phyloP scores from a whole-genome alignment of 1,140 invertebrate genomes.

The Panagrolaimus sp. region DNA sequence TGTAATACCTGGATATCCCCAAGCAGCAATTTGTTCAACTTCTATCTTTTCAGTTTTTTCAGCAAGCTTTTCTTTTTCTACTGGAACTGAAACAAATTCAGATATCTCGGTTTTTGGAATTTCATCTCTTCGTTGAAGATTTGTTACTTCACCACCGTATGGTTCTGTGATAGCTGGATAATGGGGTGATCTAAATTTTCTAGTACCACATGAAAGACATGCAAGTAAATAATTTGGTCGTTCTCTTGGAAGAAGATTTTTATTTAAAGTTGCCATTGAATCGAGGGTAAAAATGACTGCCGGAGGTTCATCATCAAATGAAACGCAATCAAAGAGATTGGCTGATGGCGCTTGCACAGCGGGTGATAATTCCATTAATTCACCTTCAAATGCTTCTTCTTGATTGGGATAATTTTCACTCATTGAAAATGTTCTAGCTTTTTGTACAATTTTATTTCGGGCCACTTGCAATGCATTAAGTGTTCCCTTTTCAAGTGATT shows the following conservation, averaged over 20 bases:
- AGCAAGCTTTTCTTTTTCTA: no score
- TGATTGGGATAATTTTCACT: neutral
- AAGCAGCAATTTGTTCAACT: no score
- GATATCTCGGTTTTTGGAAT: no score
- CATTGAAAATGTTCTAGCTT: neutral
- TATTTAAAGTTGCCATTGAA: neutral
- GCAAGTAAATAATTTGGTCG: no score
- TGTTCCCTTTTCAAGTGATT: neutral
- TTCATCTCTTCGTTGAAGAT: no score
- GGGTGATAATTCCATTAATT: neutral
- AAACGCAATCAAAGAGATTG: slow-evolving; percentile 8
- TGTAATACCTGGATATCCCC: no score
- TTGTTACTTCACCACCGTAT: neutral
- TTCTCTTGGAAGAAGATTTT: neutral
- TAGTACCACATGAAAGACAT: no score
- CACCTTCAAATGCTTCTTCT: neutral
- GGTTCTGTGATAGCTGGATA: neutral
- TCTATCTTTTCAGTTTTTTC: no score
- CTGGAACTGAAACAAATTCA: no score
- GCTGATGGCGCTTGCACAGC: neutral
- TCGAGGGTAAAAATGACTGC: no score
- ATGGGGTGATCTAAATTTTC: no score
- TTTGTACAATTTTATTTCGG: neutral
- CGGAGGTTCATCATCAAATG: neutral
- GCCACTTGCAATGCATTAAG: neutral